Conservation (phyloP, 2,888 invertebrate species). For the Calliphora vomitoria region DNA sequence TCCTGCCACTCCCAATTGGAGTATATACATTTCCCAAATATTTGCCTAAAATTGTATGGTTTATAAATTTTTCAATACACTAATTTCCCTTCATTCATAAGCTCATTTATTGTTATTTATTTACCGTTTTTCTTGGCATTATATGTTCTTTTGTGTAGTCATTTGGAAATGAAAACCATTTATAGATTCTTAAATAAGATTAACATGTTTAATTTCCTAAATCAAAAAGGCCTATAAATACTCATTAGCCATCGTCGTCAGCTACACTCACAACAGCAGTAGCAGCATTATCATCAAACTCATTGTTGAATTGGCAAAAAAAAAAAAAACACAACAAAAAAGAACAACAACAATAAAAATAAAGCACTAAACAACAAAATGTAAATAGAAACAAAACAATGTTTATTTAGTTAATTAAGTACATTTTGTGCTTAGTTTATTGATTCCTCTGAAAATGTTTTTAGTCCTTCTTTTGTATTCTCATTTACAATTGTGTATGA, state of each 20-base stretch:
- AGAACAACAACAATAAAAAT: neutral
- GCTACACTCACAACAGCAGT: neutral
- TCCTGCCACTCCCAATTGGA: no score
- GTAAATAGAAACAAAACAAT: constrained; percentile 25
- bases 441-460: constrained; percentile 48
- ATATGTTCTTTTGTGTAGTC: neutral
- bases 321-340: neutral
- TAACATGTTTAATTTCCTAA: constrained; percentile 59
- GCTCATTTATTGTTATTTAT: constrained; percentile 10
- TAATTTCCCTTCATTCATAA: neutral
- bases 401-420: constrained; percentile 66
- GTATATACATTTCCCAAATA: neutral
- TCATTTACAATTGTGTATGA: neutral
- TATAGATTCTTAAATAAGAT: constrained; percentile 56
- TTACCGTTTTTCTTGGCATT: neutral
- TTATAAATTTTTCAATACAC: neutral
- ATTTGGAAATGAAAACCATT: constrained; percentile 34
- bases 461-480: neutral
- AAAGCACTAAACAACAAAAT: neutral
- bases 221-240: constrained; percentile 57
- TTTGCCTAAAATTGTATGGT: neutral
- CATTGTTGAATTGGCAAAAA: neutral
- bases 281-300: constrained; percentile 6
- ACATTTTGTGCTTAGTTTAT: constrained; percentile 56
- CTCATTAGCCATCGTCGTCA: constrained; percentile 8